Percentiles rank a stretch among this genome's conserved stretches.
phyloP scores from a whole-genome alignment of 2,113 vertebrate species.

The Laterallus jamaicensis region DNA sequence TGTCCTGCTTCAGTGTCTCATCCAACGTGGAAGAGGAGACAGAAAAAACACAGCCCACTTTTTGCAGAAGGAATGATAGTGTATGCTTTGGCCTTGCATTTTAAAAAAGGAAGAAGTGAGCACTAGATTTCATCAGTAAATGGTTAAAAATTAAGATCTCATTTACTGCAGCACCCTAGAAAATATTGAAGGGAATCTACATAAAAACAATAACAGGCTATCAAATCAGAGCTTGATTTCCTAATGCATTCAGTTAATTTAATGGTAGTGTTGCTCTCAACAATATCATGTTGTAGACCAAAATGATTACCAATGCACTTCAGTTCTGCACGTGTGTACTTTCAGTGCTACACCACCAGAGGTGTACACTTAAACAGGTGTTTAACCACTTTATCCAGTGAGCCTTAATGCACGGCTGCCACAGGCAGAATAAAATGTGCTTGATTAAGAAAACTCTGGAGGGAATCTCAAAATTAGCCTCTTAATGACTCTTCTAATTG shows the following conservation, averaged over 20 bases:
- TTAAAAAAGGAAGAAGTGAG: not conserved
- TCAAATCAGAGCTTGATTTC: not conserved
- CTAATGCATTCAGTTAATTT: not conserved
- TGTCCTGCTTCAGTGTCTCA: not conserved
- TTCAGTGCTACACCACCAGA: not conserved
- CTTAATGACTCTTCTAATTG: constrained; percentile 43
- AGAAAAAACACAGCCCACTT: not conserved
- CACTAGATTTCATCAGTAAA: not conserved
- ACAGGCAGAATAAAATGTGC: constrained; percentile 10
- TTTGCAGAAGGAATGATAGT: not conserved
- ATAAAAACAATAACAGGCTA: not conserved
- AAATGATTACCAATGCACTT: not conserved
- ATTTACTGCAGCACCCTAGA: not conserved
- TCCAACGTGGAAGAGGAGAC: not conserved
- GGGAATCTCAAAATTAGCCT: constrained; percentile 40
- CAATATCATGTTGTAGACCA: not conserved
- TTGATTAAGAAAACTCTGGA: constrained; percentile 49
- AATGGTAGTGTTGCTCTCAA: not conserved
- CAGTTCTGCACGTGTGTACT: not conserved
- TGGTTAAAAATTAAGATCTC: not conserved
- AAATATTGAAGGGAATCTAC: not conserved
- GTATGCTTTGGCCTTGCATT: not conserved
- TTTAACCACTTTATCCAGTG: not conserved
- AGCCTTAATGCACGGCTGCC: not conserved
- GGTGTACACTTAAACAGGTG: not conserved